Evolutionary conservation across 1,140 invertebrate species (phyloP).

Genomic region (Atta colombica): DNA sequence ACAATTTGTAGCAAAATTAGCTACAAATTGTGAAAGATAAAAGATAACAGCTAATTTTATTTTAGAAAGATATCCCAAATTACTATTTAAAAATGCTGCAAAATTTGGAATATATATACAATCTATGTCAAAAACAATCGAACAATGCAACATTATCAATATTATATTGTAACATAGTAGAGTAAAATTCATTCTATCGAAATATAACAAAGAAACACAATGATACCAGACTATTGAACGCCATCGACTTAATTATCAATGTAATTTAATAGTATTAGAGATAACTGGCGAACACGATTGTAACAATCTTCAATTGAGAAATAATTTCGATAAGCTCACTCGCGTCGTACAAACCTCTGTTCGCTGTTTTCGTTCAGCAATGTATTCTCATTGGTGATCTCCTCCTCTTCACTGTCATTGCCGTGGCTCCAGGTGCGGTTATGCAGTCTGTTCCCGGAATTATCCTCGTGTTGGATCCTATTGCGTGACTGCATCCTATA

Average conservation of each 20-base stretch:
- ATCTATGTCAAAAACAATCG: background rate
- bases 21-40: too few relatives aligned
- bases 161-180: background rate
- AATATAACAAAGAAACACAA: slow-evolving; percentile 13
- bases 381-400: slow-evolving; percentile 56
- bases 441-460: slow-evolving; percentile 64
- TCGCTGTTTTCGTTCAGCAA: slow-evolving; percentile 52
- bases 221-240: background rate
- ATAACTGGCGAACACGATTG: background rate
- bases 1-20: background rate
- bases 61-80: background rate
- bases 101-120: background rate
- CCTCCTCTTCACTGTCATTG: slow-evolving; percentile 68
- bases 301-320: background rate
- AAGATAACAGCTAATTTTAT: too few relatives aligned
- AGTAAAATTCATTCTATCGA: background rate
- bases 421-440: slow-evolving; percentile 74
- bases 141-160: background rate
- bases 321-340: slow-evolving; percentile 35
- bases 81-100: background rate
- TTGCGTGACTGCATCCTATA: slow-evolving; percentile 42
- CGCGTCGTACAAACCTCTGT: slow-evolving; percentile 61
- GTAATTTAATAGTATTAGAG: slow-evolving; percentile 7
- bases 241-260: slow-evolving; percentile 32
- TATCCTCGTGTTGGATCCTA: background rate